Evolutionary conservation across 2,797 vertebrate genomes (phyloP), one percentile per base, ranked within the genome.

Genomic region (Garrulus glandarius): DNA sequence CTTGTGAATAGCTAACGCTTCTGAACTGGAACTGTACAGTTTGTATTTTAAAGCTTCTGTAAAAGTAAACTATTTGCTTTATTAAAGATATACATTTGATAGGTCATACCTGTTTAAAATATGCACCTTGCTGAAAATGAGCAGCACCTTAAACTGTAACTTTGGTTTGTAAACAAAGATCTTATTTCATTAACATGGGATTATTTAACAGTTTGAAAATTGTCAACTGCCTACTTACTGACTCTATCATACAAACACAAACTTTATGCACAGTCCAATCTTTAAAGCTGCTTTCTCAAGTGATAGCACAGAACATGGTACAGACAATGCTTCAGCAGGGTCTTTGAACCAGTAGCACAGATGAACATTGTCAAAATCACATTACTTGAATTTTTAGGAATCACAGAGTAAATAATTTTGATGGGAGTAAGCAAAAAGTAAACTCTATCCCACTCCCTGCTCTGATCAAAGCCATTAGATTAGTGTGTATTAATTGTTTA

Each of bases 21-120:
- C 97, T 97, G 96, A 98, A 98, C 98, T 98, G 98, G 98, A 98
- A 98, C 92, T 98, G 98, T 98, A 98, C 97, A 97, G 98, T 98
- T 98, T 98, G 98, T 98, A 98, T 98, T 98, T 98, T 98, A 98
- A 98, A 98, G 98, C 98, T 98, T 98, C 98, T 98, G 98, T 98
- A 98, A 94, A 96, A 98, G 97, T 98, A 98, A 98, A 95, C 92
- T 81, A 94, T 98, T 98, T 97, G 98, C 98, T 98, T 98, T 98
- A 98, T 98, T 98, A 98, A 98, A 98, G 98, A 97, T 97, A 98
- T 70, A 98, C 98, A 97, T 98, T 98, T 98, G 98, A 95, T 97
- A 98, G 93, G 95, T 97, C 94, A 97, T 95, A 97, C 96, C 95
- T 97, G 93, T 97, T 97, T 95, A 96, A 97, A 95, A 92, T 93